Evolutionary conservation across 2,113 vertebrate genomes (phyloP).

Genomic region (Lepidothrix coronata): DNA sequence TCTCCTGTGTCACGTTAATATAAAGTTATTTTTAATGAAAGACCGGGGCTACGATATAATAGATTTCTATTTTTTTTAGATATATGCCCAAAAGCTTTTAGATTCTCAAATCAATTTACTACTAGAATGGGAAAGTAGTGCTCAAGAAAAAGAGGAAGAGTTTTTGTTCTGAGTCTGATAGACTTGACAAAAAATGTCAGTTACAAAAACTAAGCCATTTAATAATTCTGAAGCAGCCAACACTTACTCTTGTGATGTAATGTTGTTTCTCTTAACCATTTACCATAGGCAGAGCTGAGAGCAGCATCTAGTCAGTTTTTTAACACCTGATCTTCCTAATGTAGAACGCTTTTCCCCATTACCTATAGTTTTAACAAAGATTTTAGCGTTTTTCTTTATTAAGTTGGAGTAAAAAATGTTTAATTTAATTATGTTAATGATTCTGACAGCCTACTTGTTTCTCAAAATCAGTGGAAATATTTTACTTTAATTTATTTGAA

Average conservation of each 20-base stretch:
- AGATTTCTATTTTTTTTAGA: conserved; percentile 67
- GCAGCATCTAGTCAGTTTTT: not conserved
- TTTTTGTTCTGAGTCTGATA: conserved; percentile 41
- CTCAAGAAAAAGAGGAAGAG: conserved; percentile 34
- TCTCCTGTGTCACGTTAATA: conserved; percentile 39
- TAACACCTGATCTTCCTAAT: not conserved
- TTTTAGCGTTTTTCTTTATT: not conserved
- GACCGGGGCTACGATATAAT: conserved; percentile 31
- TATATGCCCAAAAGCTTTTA: conserved; percentile 70
- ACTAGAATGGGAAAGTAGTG: conserved; percentile 33
- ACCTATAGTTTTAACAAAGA: not conserved
- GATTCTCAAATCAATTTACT: conserved; percentile 67
- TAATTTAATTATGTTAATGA: not conserved
- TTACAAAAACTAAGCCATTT: not conserved
- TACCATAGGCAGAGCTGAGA: not conserved
- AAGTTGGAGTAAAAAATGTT: not conserved
- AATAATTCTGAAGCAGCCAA: not conserved
- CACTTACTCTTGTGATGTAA: not conserved
- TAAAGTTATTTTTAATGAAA: conserved; percentile 72
- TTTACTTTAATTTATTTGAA: not conserved
- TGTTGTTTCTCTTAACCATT: not conserved
- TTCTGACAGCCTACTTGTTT: not conserved
- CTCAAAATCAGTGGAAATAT: not conserved
- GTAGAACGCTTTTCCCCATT: not conserved
- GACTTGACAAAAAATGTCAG: not conserved